Percentiles rank a stretch among this genome's conserved stretches.
These are phyloP conservation scores for Alsophila aescularia DNA, from an alignment of 2,888 invertebrate species.

Conservation along the genomic window DNA sequence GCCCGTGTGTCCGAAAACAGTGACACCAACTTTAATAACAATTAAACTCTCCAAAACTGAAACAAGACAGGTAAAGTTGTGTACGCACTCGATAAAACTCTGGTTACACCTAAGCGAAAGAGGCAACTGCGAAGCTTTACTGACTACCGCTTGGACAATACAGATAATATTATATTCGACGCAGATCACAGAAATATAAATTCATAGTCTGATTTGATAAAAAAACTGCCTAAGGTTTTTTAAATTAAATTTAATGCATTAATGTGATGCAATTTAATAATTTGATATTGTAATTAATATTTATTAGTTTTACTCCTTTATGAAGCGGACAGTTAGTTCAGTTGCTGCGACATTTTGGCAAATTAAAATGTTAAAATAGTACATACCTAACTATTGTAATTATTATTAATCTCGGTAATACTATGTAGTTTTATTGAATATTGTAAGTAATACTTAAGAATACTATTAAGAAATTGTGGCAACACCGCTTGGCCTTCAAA, in stretches of 20 bases:
- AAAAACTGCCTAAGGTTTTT: too few relatives aligned
- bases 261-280: too few relatives aligned
- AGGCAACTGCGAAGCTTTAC: neutral
- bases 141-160: too few relatives aligned
- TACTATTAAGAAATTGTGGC: slow-evolving; percentile 66
- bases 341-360: slow-evolving; percentile 22
- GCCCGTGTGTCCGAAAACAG: slow-evolving; percentile 15
- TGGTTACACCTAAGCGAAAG: neutral
- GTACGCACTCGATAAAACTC: slow-evolving; percentile 11
- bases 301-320: slow-evolving; percentile 45
- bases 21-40: slow-evolving; percentile 22
- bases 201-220: too few relatives aligned
- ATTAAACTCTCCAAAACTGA: slow-evolving; percentile 24
- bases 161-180: too few relatives aligned
- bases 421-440: neutral
- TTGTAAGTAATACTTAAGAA: slow-evolving; percentile 2
- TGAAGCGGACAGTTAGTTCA: slow-evolving; percentile 50
- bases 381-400: slow-evolving; percentile 44
- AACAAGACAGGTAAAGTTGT: slow-evolving; percentile 21
- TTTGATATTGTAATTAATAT: slow-evolving; percentile 62
- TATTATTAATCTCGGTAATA: slow-evolving; percentile 59
- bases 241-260: too few relatives aligned
- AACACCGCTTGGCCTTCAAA: slow-evolving; percentile 84
- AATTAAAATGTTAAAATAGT: slow-evolving; percentile 16
- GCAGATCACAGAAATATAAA: too few relatives aligned